These are phyloP conservation scores for Porites lobata DNA, from an alignment of 92 coral and sea anemone genomes.

Conservation along the genomic window DNA sequence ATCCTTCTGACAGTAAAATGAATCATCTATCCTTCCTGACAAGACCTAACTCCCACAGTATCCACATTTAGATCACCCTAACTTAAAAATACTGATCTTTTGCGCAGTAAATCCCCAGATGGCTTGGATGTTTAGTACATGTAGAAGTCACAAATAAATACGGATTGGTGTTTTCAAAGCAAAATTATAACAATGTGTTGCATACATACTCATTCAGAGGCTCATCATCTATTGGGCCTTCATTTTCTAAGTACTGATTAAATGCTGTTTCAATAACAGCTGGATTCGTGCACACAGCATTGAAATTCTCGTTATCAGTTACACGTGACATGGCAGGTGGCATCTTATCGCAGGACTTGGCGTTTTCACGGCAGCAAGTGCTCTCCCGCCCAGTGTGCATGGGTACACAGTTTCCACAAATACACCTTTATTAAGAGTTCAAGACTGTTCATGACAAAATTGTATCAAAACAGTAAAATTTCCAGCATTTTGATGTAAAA, in stretches of 20 bases:
- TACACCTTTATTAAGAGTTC: conserved; percentile 33
- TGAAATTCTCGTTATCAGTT: conserved; percentile 40
- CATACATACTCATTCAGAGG: conserved; percentile 65
- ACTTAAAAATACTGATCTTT: no score
- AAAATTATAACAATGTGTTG: not conserved
- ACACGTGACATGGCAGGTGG: conserved; percentile 40
- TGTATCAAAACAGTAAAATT: no score
- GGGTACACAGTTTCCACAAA: conserved; percentile 48
- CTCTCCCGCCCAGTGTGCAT: conserved; percentile 59
- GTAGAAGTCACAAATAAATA: not conserved
- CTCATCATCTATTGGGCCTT: conserved; percentile 57
- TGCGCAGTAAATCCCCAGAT: no score
- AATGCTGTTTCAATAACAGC: conserved; percentile 65
- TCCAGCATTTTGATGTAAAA: no score
- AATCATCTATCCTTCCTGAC: no score
- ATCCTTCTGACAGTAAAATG: no score
- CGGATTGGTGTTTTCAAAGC: not conserved
- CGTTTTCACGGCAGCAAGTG: conserved; percentile 47
- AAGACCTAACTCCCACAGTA: no score
- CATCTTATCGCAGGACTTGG: conserved; percentile 31
- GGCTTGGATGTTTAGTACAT: not conserved
- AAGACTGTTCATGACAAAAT: no score
- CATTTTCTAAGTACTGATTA: conserved; percentile 43
- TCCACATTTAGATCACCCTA: no score
- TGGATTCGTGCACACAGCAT: conserved; percentile 58